These are phyloP conservation scores for Leptinotarsa peninsularis DNA, from an alignment of 2,888 invertebrate genomes.

Conservation along the genomic window DNA sequence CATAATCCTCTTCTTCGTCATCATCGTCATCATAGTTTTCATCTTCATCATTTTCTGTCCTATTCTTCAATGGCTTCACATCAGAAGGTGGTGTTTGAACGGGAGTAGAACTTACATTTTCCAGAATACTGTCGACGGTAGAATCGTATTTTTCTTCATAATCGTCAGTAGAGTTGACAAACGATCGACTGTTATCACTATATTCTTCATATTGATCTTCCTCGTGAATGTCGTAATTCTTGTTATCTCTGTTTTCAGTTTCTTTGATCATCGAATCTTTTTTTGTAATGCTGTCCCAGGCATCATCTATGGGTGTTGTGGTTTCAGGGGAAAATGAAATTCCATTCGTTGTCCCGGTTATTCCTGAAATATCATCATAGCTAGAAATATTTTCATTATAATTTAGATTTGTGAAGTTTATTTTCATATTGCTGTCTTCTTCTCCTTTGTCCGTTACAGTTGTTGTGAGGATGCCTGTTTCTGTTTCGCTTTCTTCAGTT, in stretches of 20 bases:
- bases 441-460: background rate
- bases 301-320: constrained; percentile 1
- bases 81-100: background rate
- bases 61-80: background rate
- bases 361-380: background rate
- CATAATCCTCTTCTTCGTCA: constrained; percentile 17
- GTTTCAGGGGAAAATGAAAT: background rate
- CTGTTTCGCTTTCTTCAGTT: constrained; percentile 11
- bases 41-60: constrained; percentile 3
- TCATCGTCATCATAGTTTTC: constrained; percentile 23
- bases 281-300: background rate
- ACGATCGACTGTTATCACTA: background rate
- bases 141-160: background rate
- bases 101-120: background rate
- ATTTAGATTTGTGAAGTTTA: background rate
- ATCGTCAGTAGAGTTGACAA: background rate
- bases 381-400: background rate
- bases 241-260: constrained; percentile 25
- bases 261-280: background rate
- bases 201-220: background rate
- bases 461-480: background rate
- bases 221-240: background rate
- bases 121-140: background rate
- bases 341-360: background rate
- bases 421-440: constrained; percentile 1